Evolutionary conservation across 2,113 vertebrate species (phyloP).

Genomic region (Notothenia coriiceps): DNA sequence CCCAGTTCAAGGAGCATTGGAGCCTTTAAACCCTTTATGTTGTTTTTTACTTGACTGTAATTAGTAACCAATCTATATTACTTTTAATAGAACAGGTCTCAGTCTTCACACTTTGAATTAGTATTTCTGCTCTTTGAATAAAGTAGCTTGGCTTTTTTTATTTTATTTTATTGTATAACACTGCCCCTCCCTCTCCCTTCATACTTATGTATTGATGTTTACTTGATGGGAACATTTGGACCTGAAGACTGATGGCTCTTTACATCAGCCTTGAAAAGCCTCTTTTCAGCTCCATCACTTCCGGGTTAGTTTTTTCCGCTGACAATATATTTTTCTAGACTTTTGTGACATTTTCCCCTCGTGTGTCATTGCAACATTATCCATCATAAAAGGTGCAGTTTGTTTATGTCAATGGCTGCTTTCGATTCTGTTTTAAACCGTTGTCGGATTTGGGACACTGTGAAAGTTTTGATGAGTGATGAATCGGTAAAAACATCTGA

Average conservation of each 20-base stretch:
- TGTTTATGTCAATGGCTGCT: conserved; percentile 58
- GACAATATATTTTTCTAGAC: conserved; percentile 64
- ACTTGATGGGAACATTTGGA: conserved; percentile 69
- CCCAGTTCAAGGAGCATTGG: not conserved
- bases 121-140: not conserved
- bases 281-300: conserved; percentile 58
- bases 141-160: not conserved
- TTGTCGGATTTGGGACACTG: conserved; percentile 41
- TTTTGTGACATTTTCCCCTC: conserved; percentile 48
- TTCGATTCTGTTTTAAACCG: conserved; percentile 34
- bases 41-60: not conserved
- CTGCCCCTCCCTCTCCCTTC: conserved; percentile 12
- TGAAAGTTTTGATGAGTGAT: conserved; percentile 63
- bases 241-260: conserved; percentile 75
- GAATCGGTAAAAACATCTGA: conserved; percentile 21
- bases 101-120: not conserved
- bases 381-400: conserved; percentile 61
- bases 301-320: conserved; percentile 68
- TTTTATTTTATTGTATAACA: not conserved
- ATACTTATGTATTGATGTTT: conserved; percentile 80
- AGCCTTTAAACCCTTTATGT: not conserved
- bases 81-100: not conserved
- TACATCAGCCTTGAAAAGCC: conserved; percentile 61
- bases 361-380: conserved; percentile 57
- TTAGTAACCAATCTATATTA: not conserved